Evolutionary conservation across 23 tunicate species (phyloP).

Genomic region (Trididemnum nubilum): DNA sequence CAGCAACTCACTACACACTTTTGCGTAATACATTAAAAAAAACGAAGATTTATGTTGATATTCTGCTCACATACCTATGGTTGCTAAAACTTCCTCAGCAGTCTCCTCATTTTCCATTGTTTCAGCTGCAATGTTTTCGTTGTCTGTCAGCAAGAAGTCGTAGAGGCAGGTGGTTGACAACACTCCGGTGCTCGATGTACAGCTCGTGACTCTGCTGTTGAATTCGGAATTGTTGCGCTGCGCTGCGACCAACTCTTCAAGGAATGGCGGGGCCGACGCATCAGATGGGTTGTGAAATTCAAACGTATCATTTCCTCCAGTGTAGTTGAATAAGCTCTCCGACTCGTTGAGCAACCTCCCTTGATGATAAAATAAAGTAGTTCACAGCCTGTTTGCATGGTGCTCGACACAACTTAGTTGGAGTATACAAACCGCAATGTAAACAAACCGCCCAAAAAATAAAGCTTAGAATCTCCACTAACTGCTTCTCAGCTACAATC

Average conservation of each 20-base stretch:
- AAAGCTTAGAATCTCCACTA: too few relatives aligned
- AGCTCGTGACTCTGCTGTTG: slow-evolving; percentile 3
- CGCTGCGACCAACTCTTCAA: slow-evolving; percentile 45
- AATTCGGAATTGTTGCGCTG: slow-evolving; percentile 24
- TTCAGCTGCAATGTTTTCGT: slow-evolving; percentile 30
- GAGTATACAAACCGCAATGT: too few relatives aligned
- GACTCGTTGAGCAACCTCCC: not conserved
- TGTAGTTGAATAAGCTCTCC: slow-evolving; percentile 55
- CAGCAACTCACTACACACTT: too few relatives aligned
- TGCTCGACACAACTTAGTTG: too few relatives aligned
- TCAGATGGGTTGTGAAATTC: slow-evolving; percentile 43
- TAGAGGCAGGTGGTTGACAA: slow-evolving; percentile 47
- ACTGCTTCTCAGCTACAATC: too few relatives aligned
- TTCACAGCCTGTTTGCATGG: too few relatives aligned
- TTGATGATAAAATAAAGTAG: too few relatives aligned
- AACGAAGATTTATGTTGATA: too few relatives aligned
- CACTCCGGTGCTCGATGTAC: slow-evolving; percentile 17
- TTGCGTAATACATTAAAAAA: too few relatives aligned
- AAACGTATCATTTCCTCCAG: slow-evolving; percentile 49
- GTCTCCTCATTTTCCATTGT: slow-evolving; percentile 12
- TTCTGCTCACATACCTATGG: slow-evolving; percentile 2
- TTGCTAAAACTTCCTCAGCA: not conserved
- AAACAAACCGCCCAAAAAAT: too few relatives aligned
- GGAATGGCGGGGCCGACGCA: slow-evolving; percentile 43
- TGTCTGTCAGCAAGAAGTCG: slow-evolving; percentile 37